phyloP scores from a whole-genome alignment of 2,888 invertebrate genomes.

The Drosophila nigricruria region DNA sequence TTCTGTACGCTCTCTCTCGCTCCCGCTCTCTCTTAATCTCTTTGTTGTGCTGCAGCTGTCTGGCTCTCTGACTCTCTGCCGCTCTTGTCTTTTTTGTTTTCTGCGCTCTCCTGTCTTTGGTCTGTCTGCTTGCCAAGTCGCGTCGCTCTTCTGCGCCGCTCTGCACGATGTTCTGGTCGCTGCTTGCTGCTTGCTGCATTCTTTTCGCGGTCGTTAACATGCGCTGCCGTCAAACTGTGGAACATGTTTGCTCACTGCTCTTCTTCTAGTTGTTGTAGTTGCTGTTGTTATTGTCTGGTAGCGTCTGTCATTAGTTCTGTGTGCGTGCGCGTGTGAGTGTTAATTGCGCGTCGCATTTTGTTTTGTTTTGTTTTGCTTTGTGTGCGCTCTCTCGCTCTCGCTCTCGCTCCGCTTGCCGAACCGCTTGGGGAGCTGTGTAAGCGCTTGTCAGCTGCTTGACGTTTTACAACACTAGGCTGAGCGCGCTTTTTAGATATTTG shows the following conservation, averaged over 20 bases:
- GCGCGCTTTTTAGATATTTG: constrained; percentile 47
- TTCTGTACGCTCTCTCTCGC: constrained; percentile 30
- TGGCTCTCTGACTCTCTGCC: constrained; percentile 22
- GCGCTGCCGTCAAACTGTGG: constrained; percentile 60
- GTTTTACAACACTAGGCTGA: constrained; percentile 54
- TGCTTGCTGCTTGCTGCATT: constrained; percentile 60
- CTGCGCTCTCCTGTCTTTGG: constrained; percentile 11
- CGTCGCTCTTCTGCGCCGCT: constrained; percentile 35
- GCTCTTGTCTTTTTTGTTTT: not conserved
- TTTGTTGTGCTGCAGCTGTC: constrained; percentile 1
- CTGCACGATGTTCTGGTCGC: constrained; percentile 44
- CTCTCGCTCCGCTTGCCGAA: constrained; percentile 40
- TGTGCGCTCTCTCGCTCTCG: not conserved
- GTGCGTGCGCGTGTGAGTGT: constrained; percentile 20
- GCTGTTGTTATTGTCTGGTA: constrained; percentile 24
- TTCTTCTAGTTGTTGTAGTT: constrained; percentile 20
- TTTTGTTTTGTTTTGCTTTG: constrained; percentile 29
- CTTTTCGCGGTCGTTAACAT: constrained; percentile 79
- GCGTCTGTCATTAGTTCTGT: constrained; percentile 39
- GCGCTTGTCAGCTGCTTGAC: constrained; percentile 12
- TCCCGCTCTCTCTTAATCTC: constrained; percentile 11
- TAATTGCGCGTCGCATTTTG: constrained; percentile 52
- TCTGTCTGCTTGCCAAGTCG: constrained; percentile 57
- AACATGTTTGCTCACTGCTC: constrained; percentile 60
- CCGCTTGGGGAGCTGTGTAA: constrained; percentile 45